Evolutionary conservation across 2,113 vertebrate species (phyloP), one percentile per base, ranked within the genome.

Genomic region (Pseudopodoces humilis): DNA sequence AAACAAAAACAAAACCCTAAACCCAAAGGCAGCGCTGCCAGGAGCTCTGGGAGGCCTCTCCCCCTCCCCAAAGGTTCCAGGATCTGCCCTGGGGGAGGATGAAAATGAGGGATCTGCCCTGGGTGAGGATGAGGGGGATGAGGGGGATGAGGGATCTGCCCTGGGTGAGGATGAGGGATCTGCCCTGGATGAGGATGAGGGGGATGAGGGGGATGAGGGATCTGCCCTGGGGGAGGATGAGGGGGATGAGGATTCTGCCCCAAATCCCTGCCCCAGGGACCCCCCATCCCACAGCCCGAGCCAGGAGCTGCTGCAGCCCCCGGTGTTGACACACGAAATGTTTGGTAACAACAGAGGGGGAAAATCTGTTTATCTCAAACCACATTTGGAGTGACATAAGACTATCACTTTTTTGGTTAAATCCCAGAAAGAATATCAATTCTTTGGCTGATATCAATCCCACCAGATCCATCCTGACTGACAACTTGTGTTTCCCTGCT

Each of bases 381-480:
- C 92, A n/a, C 96, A 96, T 94, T 95, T 96, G 96, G 95, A 96
- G 96, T 96, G 96, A 96, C 96, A 96, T 90, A 96, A 96, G 95
- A 96, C 96, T 93, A 96, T 96, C 96, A 96, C 95, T 96, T 94
- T 94, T 96, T 94, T 96, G 95, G 96, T 96, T 75, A 87, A 90
- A 84, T 89, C 67, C 96, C 94, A 96, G 91, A 64, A 94, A 88
- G 91, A 95, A 94, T 81, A 91, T 96, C 94, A 92, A 88, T 95
- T 78, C 92, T 94, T 92, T 90, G 95, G 94, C 88, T 96, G 92
- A 79, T 94, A 88, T 69, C 92, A 75, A 71, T 44, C 91, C 88
- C 63, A 41, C 72, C 91, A 94, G 95, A 88, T 95, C 88, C 94
- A 22, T 81, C 91, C 39, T 17, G 86, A 59, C 92, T 97, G 95